Evolutionary conservation across 2,797 vertebrate genomes (phyloP).

Genomic region (Phrynocephalus vlangalii): DNA sequence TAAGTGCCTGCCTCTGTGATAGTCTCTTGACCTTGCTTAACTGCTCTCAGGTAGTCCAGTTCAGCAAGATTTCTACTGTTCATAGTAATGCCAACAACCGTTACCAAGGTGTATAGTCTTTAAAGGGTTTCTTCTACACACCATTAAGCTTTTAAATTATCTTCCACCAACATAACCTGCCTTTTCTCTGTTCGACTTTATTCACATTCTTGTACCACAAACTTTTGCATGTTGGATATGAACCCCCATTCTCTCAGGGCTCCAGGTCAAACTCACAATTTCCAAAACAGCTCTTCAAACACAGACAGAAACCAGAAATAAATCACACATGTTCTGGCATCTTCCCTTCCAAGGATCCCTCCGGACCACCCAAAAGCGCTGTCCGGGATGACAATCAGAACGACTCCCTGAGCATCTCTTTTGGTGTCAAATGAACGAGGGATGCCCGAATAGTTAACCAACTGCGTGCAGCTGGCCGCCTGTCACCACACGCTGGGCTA

Average conservation of each 20-base stretch:
- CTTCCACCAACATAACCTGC: too few relatives aligned
- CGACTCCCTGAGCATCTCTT: background rate
- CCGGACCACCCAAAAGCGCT: background rate
- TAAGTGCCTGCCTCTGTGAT: background rate
- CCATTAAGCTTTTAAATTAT: too few relatives aligned
- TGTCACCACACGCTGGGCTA: background rate
- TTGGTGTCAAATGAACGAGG: background rate
- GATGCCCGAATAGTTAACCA: background rate
- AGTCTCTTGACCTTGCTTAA: background rate
- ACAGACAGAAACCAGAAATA: background rate
- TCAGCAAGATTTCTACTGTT: background rate
- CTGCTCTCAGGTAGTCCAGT: too few relatives aligned
- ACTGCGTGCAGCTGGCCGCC: background rate
- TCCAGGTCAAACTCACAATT: background rate
- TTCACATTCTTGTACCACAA: background rate
- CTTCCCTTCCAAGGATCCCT: background rate
- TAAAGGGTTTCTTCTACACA: too few relatives aligned
- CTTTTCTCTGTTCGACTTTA: background rate
- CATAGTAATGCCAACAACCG: background rate
- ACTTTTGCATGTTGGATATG: background rate
- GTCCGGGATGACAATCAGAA: background rate
- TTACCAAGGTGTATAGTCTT: background rate
- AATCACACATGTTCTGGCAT: background rate
- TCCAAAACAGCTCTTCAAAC: background rate
- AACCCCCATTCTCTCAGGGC: background rate